These are phyloP conservation scores for Melopsittacus undulatus DNA, from an alignment of 2,797 vertebrate genomes.

Conservation along the genomic window DNA sequence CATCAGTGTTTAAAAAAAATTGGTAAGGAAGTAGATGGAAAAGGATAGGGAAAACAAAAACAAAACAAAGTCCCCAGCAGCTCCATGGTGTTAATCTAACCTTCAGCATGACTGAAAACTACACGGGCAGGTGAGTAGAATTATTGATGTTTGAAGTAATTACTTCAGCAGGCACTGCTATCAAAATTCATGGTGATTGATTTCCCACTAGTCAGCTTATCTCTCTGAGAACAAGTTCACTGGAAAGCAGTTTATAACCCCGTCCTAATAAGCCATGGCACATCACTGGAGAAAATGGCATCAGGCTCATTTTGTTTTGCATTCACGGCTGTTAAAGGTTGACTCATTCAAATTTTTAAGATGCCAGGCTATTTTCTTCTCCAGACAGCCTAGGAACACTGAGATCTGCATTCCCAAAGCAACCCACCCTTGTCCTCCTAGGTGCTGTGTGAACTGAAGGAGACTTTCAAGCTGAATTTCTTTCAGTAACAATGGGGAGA, in stretches of 20 bases:
- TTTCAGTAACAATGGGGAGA: background rate
- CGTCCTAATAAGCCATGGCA: conserved; percentile 71
- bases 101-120: conserved; percentile 58
- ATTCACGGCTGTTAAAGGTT: conserved; percentile 48
- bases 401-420: background rate
- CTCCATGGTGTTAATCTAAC: conserved; percentile 37
- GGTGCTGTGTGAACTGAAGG: background rate
- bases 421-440: background rate
- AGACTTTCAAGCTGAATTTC: conserved; percentile 4
- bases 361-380: background rate
- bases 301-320: conserved; percentile 61
- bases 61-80: conserved; percentile 15
- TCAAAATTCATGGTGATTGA: conserved; percentile 75
- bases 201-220: conserved; percentile 72
- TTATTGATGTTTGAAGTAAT: conserved; percentile 71
- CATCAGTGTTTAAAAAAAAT: background rate
- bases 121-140: conserved; percentile 60
- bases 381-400: background rate
- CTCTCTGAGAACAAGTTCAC: conserved; percentile 60
- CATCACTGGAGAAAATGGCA: conserved; percentile 54
- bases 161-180: conserved; percentile 65
- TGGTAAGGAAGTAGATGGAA: conserved; percentile 8
- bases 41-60: conserved; percentile 12
- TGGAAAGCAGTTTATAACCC: conserved; percentile 71
- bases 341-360: conserved; percentile 36